A percentile compares a stretch with the other conserved stretches of the same genome.
Conservation (phyloP, 2,888 invertebrate genomes). For the Spilosoma lubricipeda region DNA sequence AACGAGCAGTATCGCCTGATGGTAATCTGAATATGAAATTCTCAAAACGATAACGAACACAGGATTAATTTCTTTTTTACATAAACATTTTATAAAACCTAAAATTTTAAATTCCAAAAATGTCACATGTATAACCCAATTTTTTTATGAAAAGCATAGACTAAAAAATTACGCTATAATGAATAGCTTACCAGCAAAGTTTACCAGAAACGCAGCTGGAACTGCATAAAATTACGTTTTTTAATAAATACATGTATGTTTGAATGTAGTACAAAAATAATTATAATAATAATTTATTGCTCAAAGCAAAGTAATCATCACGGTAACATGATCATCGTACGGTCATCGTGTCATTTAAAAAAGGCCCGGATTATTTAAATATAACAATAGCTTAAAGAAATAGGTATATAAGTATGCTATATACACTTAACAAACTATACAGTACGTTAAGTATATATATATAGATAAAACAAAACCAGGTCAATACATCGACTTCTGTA, state of each 20-base stretch:
- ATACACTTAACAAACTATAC: too few relatives aligned
- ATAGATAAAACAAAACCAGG: neutral
- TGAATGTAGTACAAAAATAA: neutral
- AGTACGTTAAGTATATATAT: too few relatives aligned
- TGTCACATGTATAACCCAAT: neutral
- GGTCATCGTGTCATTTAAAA: neutral
- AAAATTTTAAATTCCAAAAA: neutral
- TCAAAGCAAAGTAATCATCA: too few relatives aligned
- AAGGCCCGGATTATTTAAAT: neutral
- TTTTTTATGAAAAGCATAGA: neutral
- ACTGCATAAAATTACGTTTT: too few relatives aligned
- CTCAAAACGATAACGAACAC: neutral
- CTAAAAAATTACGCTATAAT: neutral
- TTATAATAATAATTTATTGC: too few relatives aligned
- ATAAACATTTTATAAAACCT: neutral
- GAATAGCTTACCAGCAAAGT: neutral
- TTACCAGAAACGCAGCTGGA: neutral
- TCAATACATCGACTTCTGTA: neutral
- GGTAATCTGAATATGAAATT: neutral
- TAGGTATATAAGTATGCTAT: neutral
- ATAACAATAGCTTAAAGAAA: neutral
- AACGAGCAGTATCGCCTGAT: too few relatives aligned
- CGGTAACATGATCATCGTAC: too few relatives aligned
- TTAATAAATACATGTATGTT: too few relatives aligned
- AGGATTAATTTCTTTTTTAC: neutral